Evolutionary conservation across 37 sponge, comb jelly and placozoan species (phyloP), one percentile per base, ranked within the genome.

Genomic region (Petrosia ficiformis): DNA sequence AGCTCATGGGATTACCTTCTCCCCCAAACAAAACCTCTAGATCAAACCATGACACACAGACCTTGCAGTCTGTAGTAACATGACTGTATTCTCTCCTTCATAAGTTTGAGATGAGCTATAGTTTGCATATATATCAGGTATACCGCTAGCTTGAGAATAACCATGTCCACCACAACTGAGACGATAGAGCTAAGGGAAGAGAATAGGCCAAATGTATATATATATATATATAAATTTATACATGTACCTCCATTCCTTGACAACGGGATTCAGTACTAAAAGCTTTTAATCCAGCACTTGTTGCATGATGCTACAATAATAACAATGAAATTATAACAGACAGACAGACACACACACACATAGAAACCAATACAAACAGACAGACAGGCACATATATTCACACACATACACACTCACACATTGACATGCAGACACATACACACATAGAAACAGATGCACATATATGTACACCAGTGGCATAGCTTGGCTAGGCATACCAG

Each of bases 141-240:
- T 35, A 36, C 97, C 97, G 77, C 94, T 87, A 70, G 95, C 80
- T 3, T 48, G 67, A 4, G 91, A 93, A 78, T 96, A 96, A 42
- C 97, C 97, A 82, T 93, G 94, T 2, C 97, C 97, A 44, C 97
- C 97, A 77, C 97, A 96, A 4, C 83, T 68, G 57, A 76, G 44
- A 32, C 97, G 84, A 77, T 94, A 96, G 16, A 73, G 22, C 93
- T 93, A 79, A 1, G 65, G 5, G 34, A 48, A 48, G 16, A 31
- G 14, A 48, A 48, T 8, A 48, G 8, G 14, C 8, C 14, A 48
- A 22, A 39, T 5, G 16, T 36, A 28, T 28, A 39, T 28, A 36
- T 32, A 61, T 22, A 61, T 61, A 5, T 11, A 61, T 61, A n/a
- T 11, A 26, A n/a, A 61, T 60, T 4, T 60, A 19, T 2, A n/a